A percentile compares a stretch with the other conserved stretches of the same genome.
Evolutionary conservation across 2,113 vertebrate species (phyloP).

Genomic region (Centropus bengalensis): DNA sequence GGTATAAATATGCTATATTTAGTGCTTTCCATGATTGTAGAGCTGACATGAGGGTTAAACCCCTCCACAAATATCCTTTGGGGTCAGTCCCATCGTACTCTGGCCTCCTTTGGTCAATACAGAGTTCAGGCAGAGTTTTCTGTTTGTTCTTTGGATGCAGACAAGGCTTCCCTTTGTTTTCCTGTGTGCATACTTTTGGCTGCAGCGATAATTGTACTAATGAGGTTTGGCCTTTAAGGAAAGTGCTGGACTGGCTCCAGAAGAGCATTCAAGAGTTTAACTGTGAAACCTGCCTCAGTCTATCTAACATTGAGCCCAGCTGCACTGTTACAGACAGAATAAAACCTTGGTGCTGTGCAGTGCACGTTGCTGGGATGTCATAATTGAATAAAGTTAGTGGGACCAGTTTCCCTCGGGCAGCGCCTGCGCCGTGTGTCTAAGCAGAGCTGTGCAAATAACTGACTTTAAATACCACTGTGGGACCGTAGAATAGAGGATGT

Average conservation of each 20-base stretch:
- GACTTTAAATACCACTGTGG: not conserved
- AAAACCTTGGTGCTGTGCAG: not conserved
- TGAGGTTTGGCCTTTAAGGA: conserved; percentile 2
- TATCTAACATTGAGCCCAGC: not conserved
- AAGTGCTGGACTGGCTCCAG: not conserved
- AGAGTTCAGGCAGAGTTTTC: conserved; percentile 47
- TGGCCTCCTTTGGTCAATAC: not conserved
- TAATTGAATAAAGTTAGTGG: not conserved
- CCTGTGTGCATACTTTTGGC: not conserved
- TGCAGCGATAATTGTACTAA: conserved; percentile 6
- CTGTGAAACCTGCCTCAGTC: too few species aligned
- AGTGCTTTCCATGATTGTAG: not conserved
- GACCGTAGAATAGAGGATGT: not conserved
- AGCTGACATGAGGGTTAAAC: not conserved
- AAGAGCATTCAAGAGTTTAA: not conserved
- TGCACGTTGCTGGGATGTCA: not conserved
- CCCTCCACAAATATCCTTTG: not conserved
- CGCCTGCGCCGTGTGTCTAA: not conserved
- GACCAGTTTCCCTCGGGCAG: not conserved
- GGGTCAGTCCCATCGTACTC: not conserved
- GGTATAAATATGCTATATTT: not conserved
- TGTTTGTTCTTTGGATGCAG: not conserved
- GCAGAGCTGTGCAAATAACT: not conserved
- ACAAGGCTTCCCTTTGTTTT: conserved; percentile 34
- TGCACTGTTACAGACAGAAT: not conserved